phyloP scores from a whole-genome alignment of 2,113 vertebrate species.

The Copsychus sechellarum region DNA sequence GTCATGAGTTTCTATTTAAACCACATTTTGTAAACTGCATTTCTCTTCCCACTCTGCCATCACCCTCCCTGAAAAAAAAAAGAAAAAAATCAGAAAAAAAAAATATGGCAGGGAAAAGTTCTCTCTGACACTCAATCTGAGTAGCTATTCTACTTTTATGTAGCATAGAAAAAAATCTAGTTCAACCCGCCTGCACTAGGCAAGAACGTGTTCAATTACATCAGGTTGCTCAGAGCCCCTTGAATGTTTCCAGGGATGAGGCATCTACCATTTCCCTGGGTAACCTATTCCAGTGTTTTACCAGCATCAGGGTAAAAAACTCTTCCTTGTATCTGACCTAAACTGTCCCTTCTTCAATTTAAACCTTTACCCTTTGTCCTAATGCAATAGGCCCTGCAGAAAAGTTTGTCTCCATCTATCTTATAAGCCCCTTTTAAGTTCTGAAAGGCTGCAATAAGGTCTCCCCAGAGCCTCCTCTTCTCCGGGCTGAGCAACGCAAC shows the following conservation, averaged over 20 bases:
- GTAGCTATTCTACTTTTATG: neutral
- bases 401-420: neutral
- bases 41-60: neutral
- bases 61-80: rapidly evolving
- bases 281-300: neutral
- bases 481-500: neutral
- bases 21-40: neutral
- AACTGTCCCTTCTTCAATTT: neutral
- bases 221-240: neutral
- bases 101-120: neutral
- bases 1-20: neutral
- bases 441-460: neutral
- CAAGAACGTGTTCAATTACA: neutral
- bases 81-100: neutral
- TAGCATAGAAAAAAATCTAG: neutral
- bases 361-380: neutral
- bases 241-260: neutral
- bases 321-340: too few species aligned
- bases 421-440: neutral
- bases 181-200: neutral
- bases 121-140: neutral
- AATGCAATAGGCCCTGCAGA: neutral
- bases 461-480: neutral
- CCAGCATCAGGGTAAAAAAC: neutral
- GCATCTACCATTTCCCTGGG: too few species aligned